Evolutionary conservation across 1,140 invertebrate genomes (phyloP).

Genomic region (Neoseiulus cucumeris): DNA sequence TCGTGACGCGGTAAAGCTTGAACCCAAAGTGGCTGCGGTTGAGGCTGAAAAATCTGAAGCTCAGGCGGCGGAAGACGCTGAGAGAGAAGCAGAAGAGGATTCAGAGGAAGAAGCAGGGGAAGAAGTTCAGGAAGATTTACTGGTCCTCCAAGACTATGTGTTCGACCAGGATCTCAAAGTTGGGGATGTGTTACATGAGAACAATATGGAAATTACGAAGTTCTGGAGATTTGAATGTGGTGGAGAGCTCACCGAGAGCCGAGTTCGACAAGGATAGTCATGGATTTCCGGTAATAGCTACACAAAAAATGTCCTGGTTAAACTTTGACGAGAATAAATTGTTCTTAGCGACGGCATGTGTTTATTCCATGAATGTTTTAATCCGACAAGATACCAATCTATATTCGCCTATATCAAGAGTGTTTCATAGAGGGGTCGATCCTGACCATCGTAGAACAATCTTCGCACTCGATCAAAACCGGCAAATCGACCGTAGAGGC

Average conservation of each 20-base stretch:
- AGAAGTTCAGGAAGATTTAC: not conserved
- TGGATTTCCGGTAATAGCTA: too few relatives aligned
- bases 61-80: not conserved
- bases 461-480: not conserved
- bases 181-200: not conserved
- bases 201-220: not conserved
- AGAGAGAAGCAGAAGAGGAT: not conserved
- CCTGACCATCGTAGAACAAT: not conserved
- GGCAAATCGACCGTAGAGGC: not conserved
- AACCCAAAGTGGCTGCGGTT: not conserved
- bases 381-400: too few relatives aligned
- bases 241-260: not conserved
- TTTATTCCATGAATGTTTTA: too few relatives aligned
- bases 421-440: not conserved
- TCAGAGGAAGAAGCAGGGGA: not conserved
- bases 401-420: not conserved
- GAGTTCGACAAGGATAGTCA: not conserved
- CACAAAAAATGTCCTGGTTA: too few relatives aligned
- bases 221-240: conserved; percentile 1
- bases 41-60: not conserved
- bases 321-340: too few relatives aligned
- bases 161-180: not conserved
- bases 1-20: not conserved
- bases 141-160: not conserved
- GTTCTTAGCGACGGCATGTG: too few relatives aligned